These are phyloP conservation scores for Muscidifurax raptorellus DNA, from an alignment of 1,140 invertebrate genomes.

Conservation along the genomic window DNA sequence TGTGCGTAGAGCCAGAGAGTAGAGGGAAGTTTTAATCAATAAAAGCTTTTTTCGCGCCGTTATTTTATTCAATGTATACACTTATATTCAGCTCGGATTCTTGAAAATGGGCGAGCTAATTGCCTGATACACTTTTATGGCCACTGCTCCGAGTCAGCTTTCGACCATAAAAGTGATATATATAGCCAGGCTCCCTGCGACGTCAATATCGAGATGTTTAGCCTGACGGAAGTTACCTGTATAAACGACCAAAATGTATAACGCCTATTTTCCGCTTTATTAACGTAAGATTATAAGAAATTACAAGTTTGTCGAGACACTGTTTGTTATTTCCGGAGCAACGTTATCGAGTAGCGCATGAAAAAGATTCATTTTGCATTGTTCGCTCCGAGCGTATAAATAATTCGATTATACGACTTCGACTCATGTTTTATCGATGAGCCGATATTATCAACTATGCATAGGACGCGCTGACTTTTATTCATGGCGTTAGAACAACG, in stretches of 20 bases:
- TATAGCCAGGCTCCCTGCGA: background rate
- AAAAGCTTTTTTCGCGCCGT: background rate
- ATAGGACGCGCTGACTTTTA: background rate
- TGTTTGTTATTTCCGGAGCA: no score
- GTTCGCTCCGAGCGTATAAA: no score
- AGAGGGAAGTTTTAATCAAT: background rate
- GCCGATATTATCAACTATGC: background rate
- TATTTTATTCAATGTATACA: background rate
- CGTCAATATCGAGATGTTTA: background rate
- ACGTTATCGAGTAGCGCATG: no score
- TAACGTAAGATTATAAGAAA: no score
- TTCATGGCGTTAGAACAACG: background rate
- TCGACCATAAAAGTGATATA: conserved; percentile 16
- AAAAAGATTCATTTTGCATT: no score
- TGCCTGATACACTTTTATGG: background rate
- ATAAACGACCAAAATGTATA: background rate
- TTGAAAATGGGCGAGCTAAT: background rate
- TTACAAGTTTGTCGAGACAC: no score
- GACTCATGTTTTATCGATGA: background rate
- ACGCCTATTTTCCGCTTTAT: no score
- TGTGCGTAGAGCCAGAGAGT: background rate
- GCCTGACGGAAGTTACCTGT: background rate
- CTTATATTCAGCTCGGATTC: background rate
- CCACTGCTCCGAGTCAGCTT: background rate
- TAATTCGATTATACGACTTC: no score